A percentile compares a stretch with the other conserved stretches of the same genome.
Evolutionary conservation across 2,888 invertebrate species (phyloP).

Genomic region (Macropis europaea): DNA sequence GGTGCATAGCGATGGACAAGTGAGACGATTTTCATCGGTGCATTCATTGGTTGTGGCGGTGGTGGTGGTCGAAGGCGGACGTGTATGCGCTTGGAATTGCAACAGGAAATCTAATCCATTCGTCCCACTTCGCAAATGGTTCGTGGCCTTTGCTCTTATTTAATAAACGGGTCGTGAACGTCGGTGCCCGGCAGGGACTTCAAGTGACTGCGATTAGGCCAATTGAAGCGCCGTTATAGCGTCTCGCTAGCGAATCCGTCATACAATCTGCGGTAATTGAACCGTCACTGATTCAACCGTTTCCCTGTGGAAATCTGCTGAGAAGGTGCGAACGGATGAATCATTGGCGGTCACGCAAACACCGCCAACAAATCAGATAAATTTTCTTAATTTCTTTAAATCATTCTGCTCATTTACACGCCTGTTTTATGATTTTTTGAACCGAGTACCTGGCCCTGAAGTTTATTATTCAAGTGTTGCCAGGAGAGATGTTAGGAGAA

Average conservation of each 20-base stretch:
- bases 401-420: too few species aligned
- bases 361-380: too few species aligned
- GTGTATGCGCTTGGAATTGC: slow-evolving; percentile 39
- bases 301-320: not conserved
- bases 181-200: slow-evolving; percentile 41
- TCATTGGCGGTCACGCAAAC: not conserved
- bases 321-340: not conserved
- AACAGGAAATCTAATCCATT: slow-evolving; percentile 58
- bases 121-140: slow-evolving; percentile 57
- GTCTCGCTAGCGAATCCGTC: slow-evolving; percentile 43
- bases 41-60: slow-evolving; percentile 36
- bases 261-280: slow-evolving; percentile 41
- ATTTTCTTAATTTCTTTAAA: too few species aligned
- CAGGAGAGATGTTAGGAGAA: too few species aligned
- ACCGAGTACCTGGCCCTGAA: too few species aligned
- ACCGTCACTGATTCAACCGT: slow-evolving; percentile 25
- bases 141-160: slow-evolving; percentile 63
- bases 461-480: too few species aligned
- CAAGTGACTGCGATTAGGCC: slow-evolving; percentile 58
- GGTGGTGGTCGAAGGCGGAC: slow-evolving; percentile 38
- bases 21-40: slow-evolving; percentile 33
- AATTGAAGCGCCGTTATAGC: slow-evolving; percentile 54
- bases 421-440: too few species aligned
- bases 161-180: slow-evolving; percentile 57
- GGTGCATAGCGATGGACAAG: slow-evolving; percentile 2